Percentiles rank a stretch among this genome's conserved stretches.
Conservation (phyloP, 1,140 invertebrate species). For the Drosophila melanica region DNA sequence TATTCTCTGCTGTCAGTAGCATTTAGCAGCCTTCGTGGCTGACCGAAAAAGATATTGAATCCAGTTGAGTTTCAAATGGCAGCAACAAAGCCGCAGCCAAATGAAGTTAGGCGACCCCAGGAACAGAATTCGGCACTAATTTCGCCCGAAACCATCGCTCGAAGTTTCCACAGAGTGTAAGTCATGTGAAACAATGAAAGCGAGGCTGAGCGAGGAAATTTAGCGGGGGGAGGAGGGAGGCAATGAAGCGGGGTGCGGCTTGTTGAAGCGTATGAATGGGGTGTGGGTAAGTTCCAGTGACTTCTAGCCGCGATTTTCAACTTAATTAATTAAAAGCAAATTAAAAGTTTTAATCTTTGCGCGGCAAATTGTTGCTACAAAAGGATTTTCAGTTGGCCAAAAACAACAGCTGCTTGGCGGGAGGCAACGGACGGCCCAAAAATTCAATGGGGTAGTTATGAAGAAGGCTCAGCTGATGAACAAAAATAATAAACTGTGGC, state of each 20-base stretch:
- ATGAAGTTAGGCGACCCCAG: slow-evolving; percentile 58
- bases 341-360: slow-evolving; percentile 81
- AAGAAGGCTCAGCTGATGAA: slow-evolving; percentile 66
- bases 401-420: slow-evolving; percentile 2
- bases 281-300: slow-evolving; percentile 57
- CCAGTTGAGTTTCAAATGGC: slow-evolving; percentile 50
- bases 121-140: slow-evolving; percentile 59
- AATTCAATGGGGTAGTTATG: slow-evolving; percentile 25
- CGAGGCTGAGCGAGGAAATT: slow-evolving; percentile 2
- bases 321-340: slow-evolving; percentile 83
- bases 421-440: slow-evolving; percentile 15
- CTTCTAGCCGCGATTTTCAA: slow-evolving; percentile 79
- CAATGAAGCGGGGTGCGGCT: slow-evolving; percentile 21
- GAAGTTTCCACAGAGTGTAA: slow-evolving; percentile 19
- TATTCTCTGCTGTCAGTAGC: slow-evolving; percentile 12
- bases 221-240: background rate
- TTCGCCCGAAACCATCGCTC: slow-evolving; percentile 39
- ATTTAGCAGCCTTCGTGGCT: background rate
- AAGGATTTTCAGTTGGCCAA: slow-evolving; percentile 47
- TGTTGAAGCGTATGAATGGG: slow-evolving; percentile 49
- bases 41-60: slow-evolving; percentile 14
- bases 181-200: slow-evolving; percentile 55
- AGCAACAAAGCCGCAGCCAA: slow-evolving; percentile 53
- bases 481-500: slow-evolving; percentile 79
- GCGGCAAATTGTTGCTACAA: slow-evolving; percentile 71